These are phyloP conservation scores for Cataglyphis cursor DNA, from an alignment of 2,888 invertebrate genomes.

Conservation along the genomic window DNA sequence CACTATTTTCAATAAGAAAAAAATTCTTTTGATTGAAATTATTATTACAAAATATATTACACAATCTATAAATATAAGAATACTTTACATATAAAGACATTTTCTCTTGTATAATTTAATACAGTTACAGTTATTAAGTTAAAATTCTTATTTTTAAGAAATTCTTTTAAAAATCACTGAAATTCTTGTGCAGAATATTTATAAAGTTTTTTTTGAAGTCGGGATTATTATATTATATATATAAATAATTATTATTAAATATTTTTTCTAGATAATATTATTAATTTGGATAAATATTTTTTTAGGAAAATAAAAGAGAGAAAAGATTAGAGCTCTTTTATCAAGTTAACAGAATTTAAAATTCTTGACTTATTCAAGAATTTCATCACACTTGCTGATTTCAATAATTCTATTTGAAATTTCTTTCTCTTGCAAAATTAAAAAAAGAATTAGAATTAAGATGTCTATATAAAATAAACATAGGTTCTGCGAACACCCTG, in stretches of 20 bases:
- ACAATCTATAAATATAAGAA: conserved; percentile 22
- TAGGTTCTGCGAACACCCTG: conserved; percentile 5
- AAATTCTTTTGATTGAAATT: neutral
- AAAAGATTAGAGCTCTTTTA: neutral
- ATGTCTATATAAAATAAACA: neutral
- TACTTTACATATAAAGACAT: neutral
- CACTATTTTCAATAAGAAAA: neutral
- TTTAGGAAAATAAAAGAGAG: neutral
- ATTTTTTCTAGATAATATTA: neutral
- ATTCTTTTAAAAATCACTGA: conserved; percentile 15
- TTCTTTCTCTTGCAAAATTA: neutral
- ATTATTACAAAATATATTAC: neutral
- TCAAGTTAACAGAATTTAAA: neutral
- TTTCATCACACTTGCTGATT: neutral
- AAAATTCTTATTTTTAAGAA: conserved; percentile 15
- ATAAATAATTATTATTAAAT: no score
- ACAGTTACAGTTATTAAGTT: neutral
- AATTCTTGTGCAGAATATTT: conserved; percentile 26
- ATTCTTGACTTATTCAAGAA: neutral
- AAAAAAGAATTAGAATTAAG: conserved; percentile 3
- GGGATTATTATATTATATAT: neutral
- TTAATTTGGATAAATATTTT: neutral
- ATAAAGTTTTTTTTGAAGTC: conserved; percentile 23
- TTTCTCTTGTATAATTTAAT: conserved; percentile 3
- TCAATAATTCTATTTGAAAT: neutral